Conservation (phyloP, 2,113 vertebrate species). For the Camarhynchus parvulus region DNA sequence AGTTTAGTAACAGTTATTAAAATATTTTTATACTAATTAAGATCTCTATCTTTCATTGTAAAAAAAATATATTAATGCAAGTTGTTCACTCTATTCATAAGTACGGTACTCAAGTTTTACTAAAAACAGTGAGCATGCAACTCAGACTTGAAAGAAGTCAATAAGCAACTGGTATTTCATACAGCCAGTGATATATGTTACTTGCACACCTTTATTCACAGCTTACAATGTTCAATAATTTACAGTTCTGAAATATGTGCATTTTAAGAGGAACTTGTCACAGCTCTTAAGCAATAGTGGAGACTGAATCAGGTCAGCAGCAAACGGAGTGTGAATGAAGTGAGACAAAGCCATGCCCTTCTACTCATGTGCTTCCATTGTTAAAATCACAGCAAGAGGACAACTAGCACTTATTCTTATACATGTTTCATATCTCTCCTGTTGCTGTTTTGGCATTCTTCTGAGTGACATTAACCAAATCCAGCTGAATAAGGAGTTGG, state of each 20-base stretch:
- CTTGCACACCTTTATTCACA: conserved; percentile 75
- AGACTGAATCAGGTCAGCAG: conserved; percentile 36
- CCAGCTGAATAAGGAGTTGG: neutral
- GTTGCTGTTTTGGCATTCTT: neutral
- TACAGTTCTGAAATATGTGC: conserved; percentile 54
- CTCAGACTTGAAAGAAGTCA: conserved; percentile 44
- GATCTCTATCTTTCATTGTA: conserved; percentile 20
- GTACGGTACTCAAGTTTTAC: conserved; percentile 41
- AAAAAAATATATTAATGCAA: conserved; percentile 53
- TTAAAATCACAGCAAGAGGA: neutral
- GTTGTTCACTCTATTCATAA: conserved; percentile 47
- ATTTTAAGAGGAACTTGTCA: conserved; percentile 53
- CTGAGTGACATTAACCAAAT: neutral
- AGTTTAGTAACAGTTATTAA: conserved; percentile 59
- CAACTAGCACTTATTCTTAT: neutral
- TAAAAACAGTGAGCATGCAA: conserved; percentile 46
- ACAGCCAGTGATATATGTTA: conserved; percentile 28
- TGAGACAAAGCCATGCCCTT: neutral
- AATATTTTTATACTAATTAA: conserved; percentile 59
- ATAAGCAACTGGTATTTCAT: conserved; percentile 48
- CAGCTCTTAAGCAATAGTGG: neutral
- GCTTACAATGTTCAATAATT: conserved; percentile 59
- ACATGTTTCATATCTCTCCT: neutral
- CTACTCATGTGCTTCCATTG: neutral
- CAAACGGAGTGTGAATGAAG: neutral